phyloP scores from a whole-genome alignment of 1,140 invertebrate genomes.

The Dreissena rostriformis region DNA sequence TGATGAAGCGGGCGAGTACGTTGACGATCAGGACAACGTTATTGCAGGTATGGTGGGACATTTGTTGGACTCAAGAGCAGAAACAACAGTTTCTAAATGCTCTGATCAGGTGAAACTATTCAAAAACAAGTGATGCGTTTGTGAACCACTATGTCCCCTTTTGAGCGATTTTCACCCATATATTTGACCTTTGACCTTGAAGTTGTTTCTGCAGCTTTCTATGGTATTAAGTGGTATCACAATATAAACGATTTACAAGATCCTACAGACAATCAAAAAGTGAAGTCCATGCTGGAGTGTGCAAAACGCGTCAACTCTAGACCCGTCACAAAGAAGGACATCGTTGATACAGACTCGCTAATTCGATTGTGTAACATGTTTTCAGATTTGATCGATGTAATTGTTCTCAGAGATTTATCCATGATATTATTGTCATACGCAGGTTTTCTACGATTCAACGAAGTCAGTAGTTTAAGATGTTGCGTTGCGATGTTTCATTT shows the following conservation, averaged over 20 bases:
- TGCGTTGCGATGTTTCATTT: conserved; percentile 49
- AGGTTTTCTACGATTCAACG: conserved; percentile 52
- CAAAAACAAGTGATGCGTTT: too few relatives aligned
- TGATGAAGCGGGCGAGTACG: not conserved
- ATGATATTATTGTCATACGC: conserved; percentile 58
- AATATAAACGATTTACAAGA: conserved; percentile 29
- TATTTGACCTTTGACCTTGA: too few relatives aligned
- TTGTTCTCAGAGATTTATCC: conserved; percentile 41
- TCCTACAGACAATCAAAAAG: conserved; percentile 33
- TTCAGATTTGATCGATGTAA: conserved; percentile 16
- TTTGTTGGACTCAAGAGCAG: conserved; percentile 29
- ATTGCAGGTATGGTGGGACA: conserved; percentile 5
- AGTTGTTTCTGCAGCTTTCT: conserved; percentile 27
- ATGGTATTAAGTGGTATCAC: conserved; percentile 49
- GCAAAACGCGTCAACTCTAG: conserved; percentile 27
- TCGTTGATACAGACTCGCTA: conserved; percentile 21
- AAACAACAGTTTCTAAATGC: conserved; percentile 28
- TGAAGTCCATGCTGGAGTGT: conserved; percentile 21
- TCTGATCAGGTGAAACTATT: conserved; percentile 26
- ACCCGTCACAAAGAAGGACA: conserved; percentile 24
- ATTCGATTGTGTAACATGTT: conserved; percentile 45
- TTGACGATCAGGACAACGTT: not conserved
- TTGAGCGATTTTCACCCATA: too few relatives aligned
- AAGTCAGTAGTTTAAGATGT: conserved; percentile 48
- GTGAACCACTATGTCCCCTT: too few relatives aligned